Evolutionary conservation across 1,140 invertebrate species (phyloP), one percentile per base, ranked within the genome.

Genomic region (Lysiphlebus fabarum): DNA sequence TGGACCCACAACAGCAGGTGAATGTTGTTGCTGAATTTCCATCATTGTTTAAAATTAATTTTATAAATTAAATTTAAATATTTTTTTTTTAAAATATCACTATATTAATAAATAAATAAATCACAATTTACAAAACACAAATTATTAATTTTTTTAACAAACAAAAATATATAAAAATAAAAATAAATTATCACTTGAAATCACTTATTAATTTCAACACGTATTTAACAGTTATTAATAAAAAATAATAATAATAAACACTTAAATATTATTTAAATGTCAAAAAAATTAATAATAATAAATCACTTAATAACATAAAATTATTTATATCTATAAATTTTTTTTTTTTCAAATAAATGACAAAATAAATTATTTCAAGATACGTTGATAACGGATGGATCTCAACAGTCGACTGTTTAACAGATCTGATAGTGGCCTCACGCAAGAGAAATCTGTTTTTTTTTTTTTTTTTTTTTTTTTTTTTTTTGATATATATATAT

Each of bases 21-120:
- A 79, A 66, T 79, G 77, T 67, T 76, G 70, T 47, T 78, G 77
- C 76, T 79, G 77, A 62, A 78, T 71, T 67, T 78, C 77, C 76
- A 78, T 78, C 77, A 79, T 79, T 26, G 56, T 43, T 71, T 59
- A 7, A 50, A n/a, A 7, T 11, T 7, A 9, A 33, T 33, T 33
- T n/a, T 45, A 45, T 49, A 34, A 49, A 49, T 33, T 17, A 49
- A 49, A 5, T 11, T 7, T 34, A 48, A 34, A 33, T n/a, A 26
- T 26, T 26, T 26, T 26, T 26, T 26, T 26, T 26, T 1, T 1
- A 26, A 26, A 26, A 26, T 26, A 2, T 26, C 17, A 26, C 17
- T 26, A 26, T 17, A 34, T 9, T 26, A 26, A 3, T 6, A 6
- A 33, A 48, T 48, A 8, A 8, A 48, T 17, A 48, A 26, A 26